Evolutionary conservation across 2,888 invertebrate species (phyloP), one percentile per base, ranked within the genome.

Genomic region (Isoperla grammatica): DNA sequence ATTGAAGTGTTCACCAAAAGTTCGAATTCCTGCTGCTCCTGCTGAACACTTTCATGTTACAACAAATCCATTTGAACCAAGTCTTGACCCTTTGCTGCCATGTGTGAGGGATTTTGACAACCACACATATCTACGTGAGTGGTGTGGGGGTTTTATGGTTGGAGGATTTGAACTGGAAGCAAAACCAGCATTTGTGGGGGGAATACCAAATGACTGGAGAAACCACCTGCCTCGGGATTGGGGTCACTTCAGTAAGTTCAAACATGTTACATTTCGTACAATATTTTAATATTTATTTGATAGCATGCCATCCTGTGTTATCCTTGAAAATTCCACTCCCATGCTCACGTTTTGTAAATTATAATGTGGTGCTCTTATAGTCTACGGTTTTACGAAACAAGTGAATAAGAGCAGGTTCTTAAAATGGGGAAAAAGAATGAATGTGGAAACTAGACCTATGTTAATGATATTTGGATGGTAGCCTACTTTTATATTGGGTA

Each of bases 11-110:
- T 71, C 71, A 46, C 79, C 81, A 22, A 78, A 78, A 66, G 85
- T 87, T 1, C 75, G 81, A 68, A 83, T 87, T 48, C 87, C 87
- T 12, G 81, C 84, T 0, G 85, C 86, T 71, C 82, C 86, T 19
- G 86, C 84, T 43, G 83, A 86, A 70, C 85, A 86, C 72, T 84
- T 81, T 70, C 85, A 85, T 70, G 79, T 84, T 2, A 79, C 81
- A 8, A 83, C 85, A 11, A 76, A 78, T 62, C 76, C 79, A 19
- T 65, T 74, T 55, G 68, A 67, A 46, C 62, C 65, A 56, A 71
- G 67, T 48, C 65, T 71, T 61, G 73, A 73, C 63, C 70, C 70
- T 46, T 67, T 71, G 63, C 65, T 81, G 22, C 83, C 82, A 3
- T 79, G 77, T 64, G 75, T 87, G 3, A 72, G 85, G 65, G 86